Conservation (phyloP, 2,888 invertebrate species). For the Drosophila neutralis region DNA sequence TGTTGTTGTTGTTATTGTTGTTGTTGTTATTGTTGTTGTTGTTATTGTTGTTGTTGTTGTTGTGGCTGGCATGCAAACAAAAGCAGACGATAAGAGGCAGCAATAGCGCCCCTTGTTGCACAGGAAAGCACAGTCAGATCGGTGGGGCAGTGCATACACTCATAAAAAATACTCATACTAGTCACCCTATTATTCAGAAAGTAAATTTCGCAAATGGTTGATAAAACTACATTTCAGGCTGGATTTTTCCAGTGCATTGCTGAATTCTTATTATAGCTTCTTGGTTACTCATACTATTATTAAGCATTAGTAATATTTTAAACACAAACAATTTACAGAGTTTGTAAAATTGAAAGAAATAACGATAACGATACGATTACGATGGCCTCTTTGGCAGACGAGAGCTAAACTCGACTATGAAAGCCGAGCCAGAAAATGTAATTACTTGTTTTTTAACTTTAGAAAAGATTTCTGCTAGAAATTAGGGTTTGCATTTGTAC, state of each 20-base stretch:
- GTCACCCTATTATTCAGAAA: neutral
- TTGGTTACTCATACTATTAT: neutral
- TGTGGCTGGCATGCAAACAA: constrained; percentile 28
- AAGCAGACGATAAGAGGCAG: constrained; percentile 32
- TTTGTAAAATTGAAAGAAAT: neutral
- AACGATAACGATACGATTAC: no score
- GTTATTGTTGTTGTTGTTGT: constrained; percentile 8
- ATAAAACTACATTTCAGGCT: neutral
- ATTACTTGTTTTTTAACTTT: neutral
- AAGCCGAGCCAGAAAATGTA: no score
- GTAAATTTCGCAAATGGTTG: neutral
- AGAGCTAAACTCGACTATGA: neutral
- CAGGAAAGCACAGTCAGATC: constrained; percentile 20
- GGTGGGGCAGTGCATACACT: neutral
- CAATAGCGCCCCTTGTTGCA: constrained; percentile 17
- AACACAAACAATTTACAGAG: neutral
- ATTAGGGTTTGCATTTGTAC: neutral
- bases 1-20: constrained; percentile 5
- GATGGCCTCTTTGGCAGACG: no score
- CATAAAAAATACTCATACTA: neutral
- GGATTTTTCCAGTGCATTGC: neutral
- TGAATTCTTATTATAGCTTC: neutral
- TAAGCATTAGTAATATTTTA: neutral
- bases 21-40: neutral
- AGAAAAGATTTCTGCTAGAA: no score